Conservation (phyloP, 2,888 invertebrate species). For the Mechanitis messenoides region DNA sequence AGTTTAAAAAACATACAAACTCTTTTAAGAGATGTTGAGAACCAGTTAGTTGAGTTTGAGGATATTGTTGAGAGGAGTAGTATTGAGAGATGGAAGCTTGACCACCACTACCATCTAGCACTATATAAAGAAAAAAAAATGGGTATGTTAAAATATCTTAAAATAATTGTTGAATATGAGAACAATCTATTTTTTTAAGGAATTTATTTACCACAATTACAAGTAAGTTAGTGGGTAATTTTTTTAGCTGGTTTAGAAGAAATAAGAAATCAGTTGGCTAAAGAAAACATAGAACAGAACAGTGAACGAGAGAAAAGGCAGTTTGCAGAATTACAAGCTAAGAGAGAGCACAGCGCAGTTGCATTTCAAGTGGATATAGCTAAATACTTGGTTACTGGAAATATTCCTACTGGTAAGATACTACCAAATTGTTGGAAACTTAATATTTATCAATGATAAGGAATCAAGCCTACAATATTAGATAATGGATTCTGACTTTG, state of each 20-base stretch:
- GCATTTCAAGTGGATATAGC: conserved; percentile 65
- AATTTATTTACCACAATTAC: too few relatives aligned
- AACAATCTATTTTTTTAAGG: too few relatives aligned
- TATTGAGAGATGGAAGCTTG: conserved; percentile 82
- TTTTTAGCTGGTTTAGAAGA: conserved; percentile 59
- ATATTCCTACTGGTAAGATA: conserved; percentile 46
- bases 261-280: conserved; percentile 52
- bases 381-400: conserved; percentile 54
- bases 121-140: conserved; percentile 83
- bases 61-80: conserved; percentile 82
- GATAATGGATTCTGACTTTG: not conserved
- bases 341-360: conserved; percentile 52
- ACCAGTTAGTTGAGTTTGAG: conserved; percentile 79
- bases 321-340: conserved; percentile 55
- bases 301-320: conserved; percentile 50
- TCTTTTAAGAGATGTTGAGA: conserved; percentile 79
- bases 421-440: not conserved
- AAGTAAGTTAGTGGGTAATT: not conserved
- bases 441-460: not conserved
- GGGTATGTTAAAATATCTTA: conserved; percentile 59
- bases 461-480: not conserved
- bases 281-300: conserved; percentile 49
- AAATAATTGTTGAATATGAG: too few relatives aligned
- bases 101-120: conserved; percentile 83
- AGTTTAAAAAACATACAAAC: conserved; percentile 73